These are phyloP conservation scores for Drosophila kikkawai DNA, from an alignment of 1,140 invertebrate genomes.

Conservation along the genomic window DNA sequence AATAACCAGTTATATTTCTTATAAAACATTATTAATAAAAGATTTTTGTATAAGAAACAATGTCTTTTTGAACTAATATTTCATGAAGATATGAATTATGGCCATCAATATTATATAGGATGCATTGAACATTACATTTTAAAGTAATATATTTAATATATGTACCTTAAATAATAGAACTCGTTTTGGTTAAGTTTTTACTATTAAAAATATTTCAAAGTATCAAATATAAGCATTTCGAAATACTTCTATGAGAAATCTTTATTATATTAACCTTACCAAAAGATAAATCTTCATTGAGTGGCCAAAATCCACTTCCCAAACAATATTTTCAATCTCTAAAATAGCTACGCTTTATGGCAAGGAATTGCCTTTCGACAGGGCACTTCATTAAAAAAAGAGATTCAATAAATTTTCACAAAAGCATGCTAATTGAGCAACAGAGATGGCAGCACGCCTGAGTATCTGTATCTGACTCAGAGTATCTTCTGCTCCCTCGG, in stretches of 20 bases:
- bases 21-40: neutral
- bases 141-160: too few species aligned
- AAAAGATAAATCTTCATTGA: neutral
- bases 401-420: slow-evolving; percentile 55
- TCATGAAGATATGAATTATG: neutral
- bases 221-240: too few species aligned
- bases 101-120: neutral
- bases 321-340: neutral
- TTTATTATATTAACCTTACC: neutral
- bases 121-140: neutral
- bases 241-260: neutral
- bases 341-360: neutral
- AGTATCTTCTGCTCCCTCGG: neutral
- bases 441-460: slow-evolving; percentile 5
- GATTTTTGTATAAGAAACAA: too few species aligned
- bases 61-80: neutral
- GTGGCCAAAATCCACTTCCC: neutral
- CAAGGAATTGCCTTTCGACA: slow-evolving; percentile 7
- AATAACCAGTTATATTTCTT: neutral
- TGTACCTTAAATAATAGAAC: too few species aligned
- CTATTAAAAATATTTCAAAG: neutral
- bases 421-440: slow-evolving; percentile 53
- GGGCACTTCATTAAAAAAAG: slow-evolving; percentile 44
- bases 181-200: neutral
- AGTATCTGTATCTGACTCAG: slow-evolving; percentile 1